Evolutionary conservation across 2,888 invertebrate species (phyloP).

Genomic region (Prosapia bicincta): DNA sequence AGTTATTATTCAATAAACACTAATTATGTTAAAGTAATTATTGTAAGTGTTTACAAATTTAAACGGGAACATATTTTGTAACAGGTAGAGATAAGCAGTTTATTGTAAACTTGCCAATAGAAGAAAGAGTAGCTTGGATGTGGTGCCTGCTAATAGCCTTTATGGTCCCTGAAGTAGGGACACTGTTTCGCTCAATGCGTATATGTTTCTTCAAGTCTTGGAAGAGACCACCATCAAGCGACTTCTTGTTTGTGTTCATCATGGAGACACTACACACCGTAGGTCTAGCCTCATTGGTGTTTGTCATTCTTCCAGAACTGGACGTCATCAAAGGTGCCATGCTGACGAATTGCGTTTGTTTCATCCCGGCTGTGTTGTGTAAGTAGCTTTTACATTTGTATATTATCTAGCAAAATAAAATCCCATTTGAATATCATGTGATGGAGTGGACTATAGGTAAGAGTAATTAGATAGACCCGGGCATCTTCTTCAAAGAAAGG

Average conservation of each 20-base stretch:
- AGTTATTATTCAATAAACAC: no score
- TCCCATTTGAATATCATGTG: no score
- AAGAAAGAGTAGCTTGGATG: constrained; percentile 88
- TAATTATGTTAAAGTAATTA: no score
- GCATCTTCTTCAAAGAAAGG: no score
- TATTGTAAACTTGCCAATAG: constrained; percentile 73
- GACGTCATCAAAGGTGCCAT: constrained; percentile 95
- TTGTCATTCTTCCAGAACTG: constrained; percentile 84
- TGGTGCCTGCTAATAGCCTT: constrained; percentile 88
- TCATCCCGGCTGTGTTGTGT: constrained; percentile 69
- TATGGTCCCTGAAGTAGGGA: constrained; percentile 83
- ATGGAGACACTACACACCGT: constrained; percentile 87
- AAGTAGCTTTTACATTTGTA: no score
- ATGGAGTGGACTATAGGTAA: no score
- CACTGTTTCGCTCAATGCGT: constrained; percentile 76
- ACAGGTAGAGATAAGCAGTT: constrained; percentile 84
- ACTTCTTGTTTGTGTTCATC: constrained; percentile 67
- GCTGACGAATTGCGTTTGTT: constrained; percentile 93
- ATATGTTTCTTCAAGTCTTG: constrained; percentile 91
- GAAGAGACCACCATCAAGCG: constrained; percentile 63
- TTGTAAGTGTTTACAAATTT: no score
- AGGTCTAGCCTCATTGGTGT: constrained; percentile 82
- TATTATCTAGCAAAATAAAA: no score
- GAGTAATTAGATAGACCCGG: no score
- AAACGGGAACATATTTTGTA: no score